These are phyloP conservation scores for Idaea biselata DNA, from an alignment of 2,888 invertebrate species.

Conservation along the genomic window DNA sequence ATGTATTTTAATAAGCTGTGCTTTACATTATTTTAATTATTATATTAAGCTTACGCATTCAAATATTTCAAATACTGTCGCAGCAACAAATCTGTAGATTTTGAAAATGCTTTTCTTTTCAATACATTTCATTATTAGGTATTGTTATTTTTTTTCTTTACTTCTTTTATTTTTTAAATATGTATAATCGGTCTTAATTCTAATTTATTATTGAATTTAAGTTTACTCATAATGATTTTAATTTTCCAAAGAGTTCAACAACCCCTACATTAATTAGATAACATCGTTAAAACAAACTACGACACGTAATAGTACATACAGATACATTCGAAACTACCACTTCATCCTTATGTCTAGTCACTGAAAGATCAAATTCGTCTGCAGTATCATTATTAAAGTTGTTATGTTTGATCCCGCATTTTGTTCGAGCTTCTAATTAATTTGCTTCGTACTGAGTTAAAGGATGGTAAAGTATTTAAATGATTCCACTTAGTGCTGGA, in stretches of 20 bases:
- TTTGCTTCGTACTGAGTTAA: slow-evolving; percentile 6
- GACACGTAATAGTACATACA: slow-evolving; percentile 17
- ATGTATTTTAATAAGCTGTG: too few species aligned
- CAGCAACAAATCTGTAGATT: too few species aligned
- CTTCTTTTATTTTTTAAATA: too few species aligned
- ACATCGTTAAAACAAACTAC: slow-evolving; percentile 34
- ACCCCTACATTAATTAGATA: slow-evolving; percentile 46
- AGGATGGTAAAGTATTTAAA: not conserved
- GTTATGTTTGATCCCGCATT: slow-evolving; percentile 10
- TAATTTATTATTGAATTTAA: not conserved
- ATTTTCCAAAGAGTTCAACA: slow-evolving; percentile 35
- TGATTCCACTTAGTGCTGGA: not conserved
- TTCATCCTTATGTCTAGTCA: slow-evolving; percentile 2
- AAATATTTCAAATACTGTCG: too few species aligned
- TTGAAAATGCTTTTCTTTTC: too few species aligned
- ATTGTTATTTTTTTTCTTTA: too few species aligned
- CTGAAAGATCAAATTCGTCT: slow-evolving; percentile 12
- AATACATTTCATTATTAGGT: too few species aligned
- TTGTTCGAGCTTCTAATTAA: slow-evolving; percentile 11
- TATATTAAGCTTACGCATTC: too few species aligned
- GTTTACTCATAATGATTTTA: slow-evolving; percentile 37
- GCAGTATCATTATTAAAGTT: slow-evolving; percentile 3
- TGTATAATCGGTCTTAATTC: slow-evolving; percentile 5
- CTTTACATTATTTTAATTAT: too few species aligned
- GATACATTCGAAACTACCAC: not conserved